Base-by-base conservation (phyloP, 2,888 invertebrate species). In the Hofmannophila pseudospretella region DNA sequence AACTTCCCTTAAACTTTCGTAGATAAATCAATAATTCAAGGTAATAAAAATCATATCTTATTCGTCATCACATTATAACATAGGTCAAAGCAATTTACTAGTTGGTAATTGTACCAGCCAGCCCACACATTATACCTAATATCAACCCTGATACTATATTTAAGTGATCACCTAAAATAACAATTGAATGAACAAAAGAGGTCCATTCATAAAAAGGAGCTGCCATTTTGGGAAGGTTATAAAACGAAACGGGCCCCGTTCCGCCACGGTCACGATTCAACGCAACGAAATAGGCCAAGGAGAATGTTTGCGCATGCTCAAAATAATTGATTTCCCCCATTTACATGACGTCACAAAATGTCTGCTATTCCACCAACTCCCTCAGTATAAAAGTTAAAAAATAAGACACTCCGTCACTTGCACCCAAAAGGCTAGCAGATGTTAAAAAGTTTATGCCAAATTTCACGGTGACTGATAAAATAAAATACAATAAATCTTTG, bases 281-380 rank as follows among this genome's bases (percentile, higher is more conserved):
- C 56, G 56, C 12, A 45, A 43, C 48, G 47, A 75, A 61, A 67
- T 79, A 71, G 79, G 81, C 74, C 81, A 80, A 79, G 79, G 80
- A 61, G 65, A 74, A 66, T 58, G 39, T 59, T 52, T 62, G 72
- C 78, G 84, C 85, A 72, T 73, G 85, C 76, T 50, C 61, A 41
- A 63, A 68, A 65, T 49, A 50, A 86, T 86, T 69, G 86, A 86
- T 84, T 77, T 79, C 32, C n/a, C 25, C 13, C n/a, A 14, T n/a
- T 4, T 41, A 47, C 36, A 61, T 81, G 81, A 86, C 85, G 86
- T 85, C 85, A 85, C 81, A 80, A 81, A 51, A 84, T 85, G 85
- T 50, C 45, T 35, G 42, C 36, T 37, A 40, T 36, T 12, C 13
- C 20, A 52, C 32, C 38, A 53, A 61, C 55, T 50, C 63, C 64